A percentile compares a stretch with the other conserved stretches of the same genome.
These are phyloP conservation scores for Ochotona princeps DNA, from an alignment of 2,113 vertebrate genomes.

Conservation along the genomic window DNA sequence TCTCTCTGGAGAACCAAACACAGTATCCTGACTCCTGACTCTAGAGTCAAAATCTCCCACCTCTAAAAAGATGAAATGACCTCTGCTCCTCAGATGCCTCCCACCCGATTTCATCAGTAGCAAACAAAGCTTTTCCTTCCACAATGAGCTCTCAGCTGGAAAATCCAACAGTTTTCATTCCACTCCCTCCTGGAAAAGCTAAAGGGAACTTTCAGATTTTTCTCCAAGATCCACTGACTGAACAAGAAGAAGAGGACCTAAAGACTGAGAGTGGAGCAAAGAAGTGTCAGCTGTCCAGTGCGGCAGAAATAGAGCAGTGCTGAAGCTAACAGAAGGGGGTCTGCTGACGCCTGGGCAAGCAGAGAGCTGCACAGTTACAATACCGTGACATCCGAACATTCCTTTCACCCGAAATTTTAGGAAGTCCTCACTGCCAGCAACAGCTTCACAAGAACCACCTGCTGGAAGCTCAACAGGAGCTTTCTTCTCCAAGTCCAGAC, in stretches of 20 bases:
- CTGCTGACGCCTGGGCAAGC: background rate
- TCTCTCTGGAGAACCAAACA: background rate
- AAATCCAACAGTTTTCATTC: background rate
- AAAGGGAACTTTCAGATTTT: background rate
- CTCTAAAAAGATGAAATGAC: background rate
- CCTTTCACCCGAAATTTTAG: background rate
- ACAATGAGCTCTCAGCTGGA: background rate
- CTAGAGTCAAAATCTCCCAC: background rate
- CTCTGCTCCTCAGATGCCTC: background rate
- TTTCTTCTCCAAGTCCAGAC: background rate
- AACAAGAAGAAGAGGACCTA: background rate
- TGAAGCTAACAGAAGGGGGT: background rate
- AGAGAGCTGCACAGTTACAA: background rate
- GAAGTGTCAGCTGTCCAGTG: background rate
- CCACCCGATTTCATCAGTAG: background rate
- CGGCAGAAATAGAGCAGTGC: background rate
- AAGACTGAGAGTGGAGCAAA: background rate
- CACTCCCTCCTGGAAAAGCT: background rate
- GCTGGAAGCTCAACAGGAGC: background rate
- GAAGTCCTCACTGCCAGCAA: background rate
- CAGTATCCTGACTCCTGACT: background rate
- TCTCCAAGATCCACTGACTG: background rate
- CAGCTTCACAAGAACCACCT: background rate
- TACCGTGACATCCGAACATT: background rate
- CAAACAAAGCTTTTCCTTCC: slow-evolving; percentile 2